Evolutionary conservation across 2,797 vertebrate genomes (phyloP), one percentile per base, ranked within the genome.

Genomic region (Lepus townsendii): DNA sequence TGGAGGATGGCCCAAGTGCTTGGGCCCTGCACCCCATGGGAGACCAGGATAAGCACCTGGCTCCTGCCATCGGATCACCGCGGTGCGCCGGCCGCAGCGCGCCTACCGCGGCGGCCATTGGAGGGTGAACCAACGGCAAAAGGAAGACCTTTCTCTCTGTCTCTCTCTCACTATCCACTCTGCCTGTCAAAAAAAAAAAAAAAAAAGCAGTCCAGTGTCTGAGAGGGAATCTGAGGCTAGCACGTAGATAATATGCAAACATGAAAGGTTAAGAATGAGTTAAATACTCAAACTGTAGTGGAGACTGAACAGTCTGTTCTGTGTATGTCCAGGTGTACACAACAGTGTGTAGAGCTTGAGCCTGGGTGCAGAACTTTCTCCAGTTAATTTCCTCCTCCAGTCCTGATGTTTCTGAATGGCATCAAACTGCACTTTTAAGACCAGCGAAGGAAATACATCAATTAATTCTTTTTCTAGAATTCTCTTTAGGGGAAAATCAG

Each of bases 401-500:
- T 84, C 50, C 27, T 72, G 5, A 4, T 80, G 16, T 78, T 95
- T 79, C 72, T 84, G 72, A 76, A 66, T 78, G 42, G 54, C 92
- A 72, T 65, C 24, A 83, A 42, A 92, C 27, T 73, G 11, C 11
- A 30, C 75, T 79, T 68, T 79, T 69, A 82, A 85, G n/a, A 16
- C 42, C 9, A 66, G 60, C 57, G 79, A 66, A 93, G 38, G 35
- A 85, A 80, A 72, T 60, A 2, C 3, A 80, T 86, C 68, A 30
- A 7, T 76, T 50, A n/a, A 16, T 62, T 93, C 62, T 73, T 50
- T 72, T 66, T 54, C 63, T 69, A 30, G 47, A 30, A 42, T 85
- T 57, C 30, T 76, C 30, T 83, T 62, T 57, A 66, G 73, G 9
- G 50, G 6, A 88, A 66, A 14, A 5, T 69, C 38, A 35, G 16